phyloP scores from a whole-genome alignment of 2,888 invertebrate genomes.

The Reticulitermes lucifugus region DNA sequence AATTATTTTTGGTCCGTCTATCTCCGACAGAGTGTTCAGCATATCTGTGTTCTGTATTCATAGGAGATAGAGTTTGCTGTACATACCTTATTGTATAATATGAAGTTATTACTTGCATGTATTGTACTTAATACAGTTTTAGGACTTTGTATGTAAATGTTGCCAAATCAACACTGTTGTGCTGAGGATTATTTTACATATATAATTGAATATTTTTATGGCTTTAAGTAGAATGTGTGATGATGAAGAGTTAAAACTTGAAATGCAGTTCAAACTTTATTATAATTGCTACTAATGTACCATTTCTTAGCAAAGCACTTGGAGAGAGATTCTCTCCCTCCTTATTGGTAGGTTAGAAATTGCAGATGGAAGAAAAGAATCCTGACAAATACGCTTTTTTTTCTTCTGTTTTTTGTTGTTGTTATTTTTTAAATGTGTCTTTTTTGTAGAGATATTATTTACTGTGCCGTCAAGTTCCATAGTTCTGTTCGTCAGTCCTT shows the following conservation, averaged over 20 bases:
- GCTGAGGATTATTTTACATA: conserved; percentile 48
- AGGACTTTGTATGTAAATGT: conserved; percentile 52
- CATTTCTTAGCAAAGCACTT: neutral
- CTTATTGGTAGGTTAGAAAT: conserved; percentile 28
- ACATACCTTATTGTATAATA: conserved; percentile 50
- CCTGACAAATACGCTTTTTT: conserved; percentile 31
- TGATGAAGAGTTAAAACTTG: conserved; percentile 35
- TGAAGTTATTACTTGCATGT: conserved; percentile 51
- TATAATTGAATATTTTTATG: conserved; percentile 50
- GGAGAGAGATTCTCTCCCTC: neutral
- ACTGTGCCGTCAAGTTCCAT: conserved; percentile 25
- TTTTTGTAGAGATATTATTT: conserved; percentile 43
- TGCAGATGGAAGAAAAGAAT: neutral
- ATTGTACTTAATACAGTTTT: conserved; percentile 52
- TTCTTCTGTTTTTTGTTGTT: conserved; percentile 12
- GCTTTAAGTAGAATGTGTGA: conserved; percentile 40
- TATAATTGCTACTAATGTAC: conserved; percentile 15
- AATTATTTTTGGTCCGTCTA: conserved; percentile 23
- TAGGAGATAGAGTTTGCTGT: conserved; percentile 49
- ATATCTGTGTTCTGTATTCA: conserved; percentile 21
- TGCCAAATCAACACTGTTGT: conserved; percentile 47
- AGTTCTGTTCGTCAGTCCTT: conserved; percentile 38
- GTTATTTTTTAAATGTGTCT: conserved; percentile 30
- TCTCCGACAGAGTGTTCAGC: conserved; percentile 34
- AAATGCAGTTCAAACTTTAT: conserved; percentile 32